Conservation (phyloP, 2,113 vertebrate genomes). For the Passer domesticus region DNA sequence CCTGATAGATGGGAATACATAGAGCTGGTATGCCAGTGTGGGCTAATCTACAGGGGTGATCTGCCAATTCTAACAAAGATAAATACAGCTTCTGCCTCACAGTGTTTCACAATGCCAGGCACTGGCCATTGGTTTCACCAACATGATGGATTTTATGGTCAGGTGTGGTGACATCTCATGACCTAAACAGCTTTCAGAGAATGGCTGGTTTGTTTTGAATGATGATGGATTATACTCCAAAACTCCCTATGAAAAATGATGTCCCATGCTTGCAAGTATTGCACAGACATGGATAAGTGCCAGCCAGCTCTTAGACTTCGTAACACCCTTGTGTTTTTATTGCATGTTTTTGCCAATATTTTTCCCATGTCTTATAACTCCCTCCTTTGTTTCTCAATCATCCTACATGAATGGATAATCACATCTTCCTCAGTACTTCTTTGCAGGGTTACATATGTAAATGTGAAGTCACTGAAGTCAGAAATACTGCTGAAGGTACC, state of each 20-base stretch:
- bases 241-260: conserved; percentile 59
- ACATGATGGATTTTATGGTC: conserved; percentile 74
- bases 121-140: conserved; percentile 48
- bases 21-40: neutral
- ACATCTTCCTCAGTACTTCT: neutral
- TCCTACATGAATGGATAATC: neutral
- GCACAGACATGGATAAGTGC: neutral
- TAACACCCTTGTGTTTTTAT: neutral
- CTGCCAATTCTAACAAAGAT: conserved; percentile 72
- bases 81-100: conserved; percentile 52
- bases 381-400: neutral
- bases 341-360: neutral
- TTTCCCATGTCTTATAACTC: neutral
- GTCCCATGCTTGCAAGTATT: conserved; percentile 46
- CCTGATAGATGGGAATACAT: conserved; percentile 51
- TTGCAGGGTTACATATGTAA: neutral
- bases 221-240: conserved; percentile 64
- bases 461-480: neutral
- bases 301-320: neutral
- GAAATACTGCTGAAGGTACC: neutral
- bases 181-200: conserved; percentile 62
- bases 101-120: conserved; percentile 47
- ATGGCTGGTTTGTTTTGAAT: conserved; percentile 62
- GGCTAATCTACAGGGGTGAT: conserved; percentile 31
- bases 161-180: conserved; percentile 67